phyloP scores from a whole-genome alignment of 2,113 vertebrate species.

The Oncorhynchus kisutch region DNA sequence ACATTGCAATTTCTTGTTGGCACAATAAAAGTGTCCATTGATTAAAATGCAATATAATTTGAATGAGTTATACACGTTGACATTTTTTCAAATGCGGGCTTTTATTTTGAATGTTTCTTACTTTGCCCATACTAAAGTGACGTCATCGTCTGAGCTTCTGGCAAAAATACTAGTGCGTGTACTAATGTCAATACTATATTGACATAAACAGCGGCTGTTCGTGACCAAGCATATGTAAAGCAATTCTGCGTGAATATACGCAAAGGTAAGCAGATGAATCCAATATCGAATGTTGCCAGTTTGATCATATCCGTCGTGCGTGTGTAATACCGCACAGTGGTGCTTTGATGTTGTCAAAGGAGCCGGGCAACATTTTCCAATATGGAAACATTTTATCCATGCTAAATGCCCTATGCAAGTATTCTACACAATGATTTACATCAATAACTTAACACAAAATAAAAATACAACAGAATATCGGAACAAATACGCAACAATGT shows the following conservation, averaged over 20 bases:
- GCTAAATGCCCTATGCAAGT: neutral
- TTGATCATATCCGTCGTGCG: neutral
- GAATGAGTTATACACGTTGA: too few relatives aligned
- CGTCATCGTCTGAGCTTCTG: too few relatives aligned
- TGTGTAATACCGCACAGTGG: neutral
- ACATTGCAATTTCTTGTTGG: too few relatives aligned
- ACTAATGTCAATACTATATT: neutral
- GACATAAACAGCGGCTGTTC: conserved; percentile 30
- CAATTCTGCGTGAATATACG: conserved; percentile 7
- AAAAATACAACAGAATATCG: neutral
- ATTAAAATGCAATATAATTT: too few relatives aligned
- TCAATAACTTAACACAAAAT: neutral
- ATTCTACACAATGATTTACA: neutral
- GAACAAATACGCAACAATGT: neutral
- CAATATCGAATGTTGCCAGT: neutral
- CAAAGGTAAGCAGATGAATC: conserved; percentile 33
- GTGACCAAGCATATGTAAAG: conserved; percentile 6
- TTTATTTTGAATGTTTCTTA: too few relatives aligned
- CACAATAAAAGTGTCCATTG: too few relatives aligned
- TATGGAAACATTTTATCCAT: neutral
- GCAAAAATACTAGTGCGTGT: neutral
- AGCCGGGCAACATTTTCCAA: neutral
- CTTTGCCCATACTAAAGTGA: too few relatives aligned
- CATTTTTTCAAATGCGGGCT: too few relatives aligned
- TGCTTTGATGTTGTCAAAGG: neutral